Evolutionary conservation across 2,888 invertebrate genomes (phyloP).

Genomic region (Mythimna vitellina): DNA sequence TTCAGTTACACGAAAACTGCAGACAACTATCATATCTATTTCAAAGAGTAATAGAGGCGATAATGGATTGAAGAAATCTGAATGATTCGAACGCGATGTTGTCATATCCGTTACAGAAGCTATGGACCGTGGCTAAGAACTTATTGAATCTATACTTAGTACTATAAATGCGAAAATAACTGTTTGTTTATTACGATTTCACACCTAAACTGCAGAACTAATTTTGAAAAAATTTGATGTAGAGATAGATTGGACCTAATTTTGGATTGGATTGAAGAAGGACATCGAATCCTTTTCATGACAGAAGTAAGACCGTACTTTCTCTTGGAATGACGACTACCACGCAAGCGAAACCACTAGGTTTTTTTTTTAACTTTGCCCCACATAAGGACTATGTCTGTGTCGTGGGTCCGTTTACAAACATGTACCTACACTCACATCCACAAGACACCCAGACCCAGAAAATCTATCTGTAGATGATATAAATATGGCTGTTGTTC

Average conservation of each 20-base stretch:
- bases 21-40: slow-evolving; percentile 46
- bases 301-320: background rate
- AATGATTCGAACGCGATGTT: slow-evolving; percentile 61
- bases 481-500: too few relatives aligned
- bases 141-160: slow-evolving; percentile 59
- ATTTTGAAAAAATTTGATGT: background rate
- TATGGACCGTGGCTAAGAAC: slow-evolving; percentile 72
- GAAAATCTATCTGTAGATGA: too few relatives aligned
- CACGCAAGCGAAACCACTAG: too few relatives aligned
- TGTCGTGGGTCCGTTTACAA: too few relatives aligned
- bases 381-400: too few relatives aligned
- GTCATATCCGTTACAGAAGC: slow-evolving; percentile 76
- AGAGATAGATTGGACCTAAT: background rate
- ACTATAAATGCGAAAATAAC: background rate
- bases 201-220: background rate
- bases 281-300: background rate
- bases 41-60: slow-evolving; percentile 34
- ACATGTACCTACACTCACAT: too few relatives aligned
- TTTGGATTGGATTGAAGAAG: too few relatives aligned
- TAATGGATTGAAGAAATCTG: slow-evolving; percentile 29
- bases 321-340: background rate
- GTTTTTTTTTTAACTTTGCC: too few relatives aligned
- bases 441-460: too few relatives aligned
- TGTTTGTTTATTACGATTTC: background rate
- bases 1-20: slow-evolving; percentile 3